Conservation (phyloP, 2,888 invertebrate genomes). For the Ypsolopha scabrella region DNA sequence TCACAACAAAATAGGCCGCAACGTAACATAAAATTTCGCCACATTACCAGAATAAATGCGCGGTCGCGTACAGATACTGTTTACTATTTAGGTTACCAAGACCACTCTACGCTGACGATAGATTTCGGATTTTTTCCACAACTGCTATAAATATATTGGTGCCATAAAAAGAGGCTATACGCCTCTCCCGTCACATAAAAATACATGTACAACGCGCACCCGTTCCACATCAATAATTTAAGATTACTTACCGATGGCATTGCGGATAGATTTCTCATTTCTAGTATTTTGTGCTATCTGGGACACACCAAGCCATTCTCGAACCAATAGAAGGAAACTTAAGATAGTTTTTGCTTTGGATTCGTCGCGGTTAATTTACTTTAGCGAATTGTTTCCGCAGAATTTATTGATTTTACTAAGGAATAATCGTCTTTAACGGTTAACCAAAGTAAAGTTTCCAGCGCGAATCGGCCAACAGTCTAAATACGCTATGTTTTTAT, state of each 20-base stretch:
- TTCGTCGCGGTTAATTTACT: neutral
- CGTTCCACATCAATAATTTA: conserved; percentile 60
- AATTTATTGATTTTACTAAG: neutral
- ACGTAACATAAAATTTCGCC: neutral
- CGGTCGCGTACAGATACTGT: conserved; percentile 31
- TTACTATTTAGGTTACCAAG: conserved; percentile 46
- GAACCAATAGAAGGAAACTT: neutral
- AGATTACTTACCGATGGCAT: conserved; percentile 31
- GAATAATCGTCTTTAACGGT: neutral
- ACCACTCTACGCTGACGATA: conserved; percentile 43
- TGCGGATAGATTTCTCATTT: conserved; percentile 31
- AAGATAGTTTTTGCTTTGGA: neutral
- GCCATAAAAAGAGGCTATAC: conserved; percentile 54
- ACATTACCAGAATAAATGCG: conserved; percentile 32
- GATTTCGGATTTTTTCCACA: conserved; percentile 42
- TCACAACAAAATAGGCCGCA: no score
- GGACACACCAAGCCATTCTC: neutral
- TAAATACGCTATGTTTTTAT: no score
- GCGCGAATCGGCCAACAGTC: no score
- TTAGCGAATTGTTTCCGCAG: neutral
- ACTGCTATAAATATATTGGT: conserved; percentile 51
- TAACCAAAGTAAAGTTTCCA: neutral
- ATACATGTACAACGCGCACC: conserved; percentile 49
- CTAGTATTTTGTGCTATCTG: conserved; percentile 11
- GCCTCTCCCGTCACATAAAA: conserved; percentile 44